Evolutionary conservation across 2,888 invertebrate species (phyloP).

Genomic region (Steromphala cineraria): DNA sequence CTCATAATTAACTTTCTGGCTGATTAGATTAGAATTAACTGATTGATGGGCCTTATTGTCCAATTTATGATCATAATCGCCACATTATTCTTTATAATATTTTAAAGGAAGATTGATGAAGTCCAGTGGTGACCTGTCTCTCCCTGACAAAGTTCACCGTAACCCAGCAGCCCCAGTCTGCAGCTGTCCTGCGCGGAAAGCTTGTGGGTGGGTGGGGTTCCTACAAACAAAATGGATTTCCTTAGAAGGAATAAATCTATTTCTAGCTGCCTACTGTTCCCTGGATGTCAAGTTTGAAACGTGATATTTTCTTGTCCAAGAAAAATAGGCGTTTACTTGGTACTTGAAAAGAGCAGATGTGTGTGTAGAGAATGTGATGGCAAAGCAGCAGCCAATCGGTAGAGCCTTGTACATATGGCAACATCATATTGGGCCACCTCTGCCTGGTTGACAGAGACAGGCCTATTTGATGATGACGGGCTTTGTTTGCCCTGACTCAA

Average conservation of each 20-base stretch:
- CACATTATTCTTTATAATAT: too few species aligned
- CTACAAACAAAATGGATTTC: neutral
- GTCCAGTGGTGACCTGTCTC: too few species aligned
- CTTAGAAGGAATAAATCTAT: neutral
- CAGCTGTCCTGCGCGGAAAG: too few species aligned
- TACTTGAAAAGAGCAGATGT: conserved; percentile 3
- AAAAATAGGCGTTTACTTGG: neutral
- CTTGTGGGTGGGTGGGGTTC: neutral
- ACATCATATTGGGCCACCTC: neutral
- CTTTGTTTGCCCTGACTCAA: neutral
- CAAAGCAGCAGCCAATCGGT: neutral
- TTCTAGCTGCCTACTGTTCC: neutral
- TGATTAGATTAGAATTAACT: too few species aligned
- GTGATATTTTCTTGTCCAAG: neutral
- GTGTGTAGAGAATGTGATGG: neutral
- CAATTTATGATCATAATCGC: too few species aligned
- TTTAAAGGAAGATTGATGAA: too few species aligned
- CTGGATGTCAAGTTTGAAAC: neutral
- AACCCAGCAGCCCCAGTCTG: too few species aligned
- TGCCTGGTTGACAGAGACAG: neutral
- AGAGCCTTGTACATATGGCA: neutral
- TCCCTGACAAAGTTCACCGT: too few species aligned
- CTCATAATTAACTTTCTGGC: too few species aligned
- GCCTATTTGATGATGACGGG: neutral
- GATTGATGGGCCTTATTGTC: too few species aligned